These are phyloP conservation scores for Galeopterus variegatus DNA, from an alignment of 2,113 vertebrate species.

Conservation along the genomic window DNA sequence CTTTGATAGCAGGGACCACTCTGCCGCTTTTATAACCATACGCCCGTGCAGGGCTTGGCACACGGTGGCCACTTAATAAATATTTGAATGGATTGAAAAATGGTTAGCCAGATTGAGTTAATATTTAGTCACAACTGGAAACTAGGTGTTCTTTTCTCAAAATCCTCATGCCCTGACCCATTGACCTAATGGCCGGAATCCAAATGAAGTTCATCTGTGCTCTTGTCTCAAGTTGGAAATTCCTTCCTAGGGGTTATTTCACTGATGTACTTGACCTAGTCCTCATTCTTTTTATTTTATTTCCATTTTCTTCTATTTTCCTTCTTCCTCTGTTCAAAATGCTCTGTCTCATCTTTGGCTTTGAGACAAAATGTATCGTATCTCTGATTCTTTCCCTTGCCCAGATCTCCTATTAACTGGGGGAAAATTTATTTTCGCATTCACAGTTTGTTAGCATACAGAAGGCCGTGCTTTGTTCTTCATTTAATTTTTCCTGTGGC, in stretches of 20 bases:
- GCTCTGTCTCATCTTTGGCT: conserved; percentile 37
- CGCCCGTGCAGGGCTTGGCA: background rate
- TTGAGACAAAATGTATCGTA: background rate
- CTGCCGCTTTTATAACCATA: background rate
- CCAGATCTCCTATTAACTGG: background rate
- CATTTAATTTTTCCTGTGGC: background rate
- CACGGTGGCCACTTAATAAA: background rate
- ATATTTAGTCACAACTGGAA: background rate
- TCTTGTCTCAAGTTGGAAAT: background rate
- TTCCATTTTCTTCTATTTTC: conserved; percentile 9
- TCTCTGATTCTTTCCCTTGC: background rate
- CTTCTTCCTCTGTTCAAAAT: conserved; percentile 32
- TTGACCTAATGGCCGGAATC: background rate
- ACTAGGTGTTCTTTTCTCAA: conserved; percentile 16
- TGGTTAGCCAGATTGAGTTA: background rate
- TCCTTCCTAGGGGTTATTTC: background rate
- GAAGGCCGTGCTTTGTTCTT: background rate
- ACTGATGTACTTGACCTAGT: background rate
- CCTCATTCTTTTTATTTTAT: background rate
- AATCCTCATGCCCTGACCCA: background rate
- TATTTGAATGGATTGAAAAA: background rate
- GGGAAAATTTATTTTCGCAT: conserved; percentile 36
- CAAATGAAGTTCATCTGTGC: background rate
- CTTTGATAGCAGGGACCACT: background rate
- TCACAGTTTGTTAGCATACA: background rate